phyloP scores from a whole-genome alignment of 2,888 invertebrate genomes.

The Eupsilia transversa region DNA sequence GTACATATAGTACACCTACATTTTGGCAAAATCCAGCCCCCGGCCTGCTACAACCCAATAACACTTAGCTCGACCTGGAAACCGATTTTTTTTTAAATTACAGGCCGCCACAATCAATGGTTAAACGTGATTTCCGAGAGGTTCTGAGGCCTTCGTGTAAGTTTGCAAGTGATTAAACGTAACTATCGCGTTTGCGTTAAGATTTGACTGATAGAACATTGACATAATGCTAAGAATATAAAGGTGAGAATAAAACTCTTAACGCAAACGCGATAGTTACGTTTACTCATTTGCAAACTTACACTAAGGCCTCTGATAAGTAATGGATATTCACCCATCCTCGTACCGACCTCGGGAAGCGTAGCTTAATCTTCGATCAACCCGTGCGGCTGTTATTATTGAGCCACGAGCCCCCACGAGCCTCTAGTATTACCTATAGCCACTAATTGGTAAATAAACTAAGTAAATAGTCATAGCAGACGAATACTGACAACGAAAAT shows the following conservation, averaged over 20 bases:
- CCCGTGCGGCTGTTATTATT: background rate
- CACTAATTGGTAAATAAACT: background rate
- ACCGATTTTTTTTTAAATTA: background rate
- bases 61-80: background rate
- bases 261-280: too few species aligned
- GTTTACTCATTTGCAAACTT: too few species aligned
- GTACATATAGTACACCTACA: background rate
- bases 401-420: background rate
- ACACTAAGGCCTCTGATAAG: too few species aligned
- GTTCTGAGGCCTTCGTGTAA: too few species aligned
- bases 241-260: too few species aligned
- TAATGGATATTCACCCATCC: background rate
- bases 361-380: background rate
- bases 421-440: background rate
- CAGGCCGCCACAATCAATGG: background rate
- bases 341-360: background rate
- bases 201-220: too few species aligned
- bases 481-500: background rate
- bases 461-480: background rate
- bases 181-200: too few species aligned
- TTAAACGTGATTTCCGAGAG: background rate
- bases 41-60: background rate
- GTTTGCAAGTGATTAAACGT: too few species aligned
- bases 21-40: background rate
- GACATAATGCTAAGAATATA: too few species aligned